Conservation (phyloP, 2,113 vertebrate genomes). For the Puffinus mauretanicus region DNA sequence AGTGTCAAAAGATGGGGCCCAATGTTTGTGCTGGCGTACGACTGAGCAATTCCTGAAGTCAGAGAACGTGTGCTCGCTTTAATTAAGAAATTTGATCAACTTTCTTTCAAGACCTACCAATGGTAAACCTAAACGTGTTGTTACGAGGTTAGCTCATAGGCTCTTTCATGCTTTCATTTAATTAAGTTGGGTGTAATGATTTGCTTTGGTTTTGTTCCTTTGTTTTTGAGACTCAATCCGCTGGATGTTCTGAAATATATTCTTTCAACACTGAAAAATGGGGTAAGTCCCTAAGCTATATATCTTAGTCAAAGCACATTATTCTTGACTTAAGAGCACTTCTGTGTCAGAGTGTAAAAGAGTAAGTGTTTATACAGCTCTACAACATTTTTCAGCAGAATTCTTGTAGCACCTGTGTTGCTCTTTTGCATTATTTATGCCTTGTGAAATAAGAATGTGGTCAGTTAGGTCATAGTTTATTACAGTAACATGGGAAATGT, state of each 20-base stretch:
- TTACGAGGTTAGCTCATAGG: neutral
- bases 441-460: slow-evolving; percentile 43
- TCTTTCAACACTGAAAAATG: slow-evolving; percentile 23
- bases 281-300: neutral
- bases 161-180: neutral
- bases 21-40: neutral
- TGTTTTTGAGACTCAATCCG: neutral
- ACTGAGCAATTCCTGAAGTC: neutral
- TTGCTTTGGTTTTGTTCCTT: neutral
- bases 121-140: neutral
- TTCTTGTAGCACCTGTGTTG: slow-evolving; percentile 48
- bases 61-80: neutral
- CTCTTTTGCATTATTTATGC: slow-evolving; percentile 4
- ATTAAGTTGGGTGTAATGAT: neutral
- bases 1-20: neutral
- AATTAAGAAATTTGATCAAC: neutral
- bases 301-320: slow-evolving; percentile 10
- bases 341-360: slow-evolving; percentile 4
- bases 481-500: neutral
- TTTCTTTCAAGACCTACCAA: neutral
- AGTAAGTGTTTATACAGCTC: slow-evolving; percentile 14
- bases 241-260: slow-evolving; percentile 30
- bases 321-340: slow-evolving; percentile 45
- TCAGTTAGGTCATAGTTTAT: slow-evolving; percentile 42
- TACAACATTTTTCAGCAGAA: slow-evolving; percentile 42